Evolutionary conservation across 2,797 vertebrate species (phyloP).

Genomic region (Pseudomugil tenellus): DNA sequence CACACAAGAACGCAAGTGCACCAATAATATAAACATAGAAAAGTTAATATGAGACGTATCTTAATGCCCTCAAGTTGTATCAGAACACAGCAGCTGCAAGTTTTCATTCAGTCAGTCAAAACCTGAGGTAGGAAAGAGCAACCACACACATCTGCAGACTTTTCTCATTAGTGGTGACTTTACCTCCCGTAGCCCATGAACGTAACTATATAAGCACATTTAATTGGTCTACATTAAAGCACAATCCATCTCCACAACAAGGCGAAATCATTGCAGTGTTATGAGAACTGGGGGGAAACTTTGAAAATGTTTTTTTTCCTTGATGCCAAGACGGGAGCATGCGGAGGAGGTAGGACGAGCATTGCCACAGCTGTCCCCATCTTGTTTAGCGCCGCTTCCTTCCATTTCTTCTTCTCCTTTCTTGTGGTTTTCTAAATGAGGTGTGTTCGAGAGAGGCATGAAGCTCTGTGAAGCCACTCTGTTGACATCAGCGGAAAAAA

Average conservation of each 20-base stretch:
- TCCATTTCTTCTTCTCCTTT: constrained; percentile 59
- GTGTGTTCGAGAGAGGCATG: constrained; percentile 67
- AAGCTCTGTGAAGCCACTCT: constrained; percentile 80
- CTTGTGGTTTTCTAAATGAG: constrained; percentile 83
- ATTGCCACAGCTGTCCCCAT: constrained; percentile 66
- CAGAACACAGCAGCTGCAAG: constrained; percentile 35
- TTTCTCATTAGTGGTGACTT: constrained; percentile 53
- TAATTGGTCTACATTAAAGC: constrained; percentile 75
- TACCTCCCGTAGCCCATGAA: constrained; percentile 39
- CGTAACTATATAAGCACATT: constrained; percentile 58
- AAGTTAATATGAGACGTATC: constrained; percentile 31
- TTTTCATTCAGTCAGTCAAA: constrained; percentile 57
- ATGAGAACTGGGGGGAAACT: constrained; percentile 60
- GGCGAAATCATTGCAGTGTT: constrained; percentile 49
- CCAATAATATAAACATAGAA: constrained; percentile 23
- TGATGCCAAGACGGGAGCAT: constrained; percentile 49
- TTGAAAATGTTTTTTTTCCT: constrained; percentile 74
- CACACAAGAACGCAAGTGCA: constrained; percentile 5
- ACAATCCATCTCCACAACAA: constrained; percentile 40
- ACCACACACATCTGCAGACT: constrained; percentile 33
- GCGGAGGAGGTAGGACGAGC: constrained; percentile 56
- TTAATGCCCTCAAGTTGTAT: constrained; percentile 44
- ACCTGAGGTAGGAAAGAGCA: constrained; percentile 31
- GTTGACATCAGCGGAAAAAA: constrained; percentile 85
- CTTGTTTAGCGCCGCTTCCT: constrained; percentile 68